Percentiles rank a stretch among this genome's conserved stretches.
Conservation (phyloP, 2,797 vertebrate genomes). For the Gymnothorax javanicus region DNA sequence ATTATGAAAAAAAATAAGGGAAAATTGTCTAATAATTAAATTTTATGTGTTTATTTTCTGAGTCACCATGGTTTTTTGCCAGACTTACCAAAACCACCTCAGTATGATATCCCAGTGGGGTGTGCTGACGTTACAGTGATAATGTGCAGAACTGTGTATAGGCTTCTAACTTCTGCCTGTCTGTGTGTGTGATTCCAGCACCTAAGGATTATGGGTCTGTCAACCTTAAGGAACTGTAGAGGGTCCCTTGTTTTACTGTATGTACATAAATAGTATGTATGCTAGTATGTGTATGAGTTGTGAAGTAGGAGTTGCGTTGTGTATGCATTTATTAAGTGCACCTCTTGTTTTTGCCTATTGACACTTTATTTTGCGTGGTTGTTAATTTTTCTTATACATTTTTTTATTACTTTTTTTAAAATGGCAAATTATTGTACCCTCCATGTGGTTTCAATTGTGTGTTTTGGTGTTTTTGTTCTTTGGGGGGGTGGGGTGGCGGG, state of each 20-base stretch:
- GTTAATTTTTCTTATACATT: conserved; percentile 43
- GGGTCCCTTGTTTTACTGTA: conserved; percentile 57
- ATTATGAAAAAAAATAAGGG: conserved; percentile 12
- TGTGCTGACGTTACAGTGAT: conserved; percentile 45
- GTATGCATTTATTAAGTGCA: conserved; percentile 62
- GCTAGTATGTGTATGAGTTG: conserved; percentile 57
- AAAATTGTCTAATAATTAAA: conserved; percentile 14
- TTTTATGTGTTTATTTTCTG: conserved; percentile 14
- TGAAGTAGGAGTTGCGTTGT: conserved; percentile 55
- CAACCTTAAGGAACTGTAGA: conserved; percentile 46
- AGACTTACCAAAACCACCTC: conserved; percentile 55
- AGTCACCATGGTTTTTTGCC: conserved; percentile 29
- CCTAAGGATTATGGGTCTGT: conserved; percentile 44
- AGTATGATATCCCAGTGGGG: conserved; percentile 44
- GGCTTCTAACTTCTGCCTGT: conserved; percentile 57
- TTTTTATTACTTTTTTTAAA: conserved; percentile 51
- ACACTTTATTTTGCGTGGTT: conserved; percentile 46
- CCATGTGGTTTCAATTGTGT: conserved; percentile 26
- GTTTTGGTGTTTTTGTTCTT: conserved; percentile 9
- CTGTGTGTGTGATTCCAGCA: conserved; percentile 53
- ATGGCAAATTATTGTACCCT: conserved; percentile 46
- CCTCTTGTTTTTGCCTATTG: conserved; percentile 50
- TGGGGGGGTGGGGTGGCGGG: not conserved
- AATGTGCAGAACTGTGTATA: conserved; percentile 45
- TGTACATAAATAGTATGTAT: conserved; percentile 70